Percentiles rank a stretch among this genome's conserved stretches.
Conservation (phyloP, 1,140 invertebrate genomes). For the Drosophila sp. region DNA sequence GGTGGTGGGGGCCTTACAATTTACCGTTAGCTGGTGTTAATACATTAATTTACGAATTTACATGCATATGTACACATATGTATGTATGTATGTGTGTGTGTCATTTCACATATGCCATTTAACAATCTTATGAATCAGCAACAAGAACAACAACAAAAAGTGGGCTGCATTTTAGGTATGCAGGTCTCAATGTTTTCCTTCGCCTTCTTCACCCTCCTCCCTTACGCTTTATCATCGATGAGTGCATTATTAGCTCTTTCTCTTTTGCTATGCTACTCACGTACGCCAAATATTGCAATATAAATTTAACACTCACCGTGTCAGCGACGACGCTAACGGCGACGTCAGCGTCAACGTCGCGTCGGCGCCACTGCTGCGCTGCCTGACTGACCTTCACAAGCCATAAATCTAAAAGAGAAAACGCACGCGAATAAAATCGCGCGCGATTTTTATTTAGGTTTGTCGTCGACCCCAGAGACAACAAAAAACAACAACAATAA, state of each 20-base stretch:
- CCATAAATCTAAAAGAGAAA: constrained; percentile 16
- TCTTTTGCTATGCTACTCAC: constrained; percentile 39
- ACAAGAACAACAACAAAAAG: constrained; percentile 8
- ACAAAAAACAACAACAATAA: background rate
- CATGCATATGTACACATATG: constrained; percentile 1
- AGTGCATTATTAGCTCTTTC: constrained; percentile 24
- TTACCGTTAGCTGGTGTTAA: constrained; percentile 52
- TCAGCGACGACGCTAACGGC: background rate
- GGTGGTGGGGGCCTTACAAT: constrained; percentile 46
- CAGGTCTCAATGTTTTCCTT: background rate
- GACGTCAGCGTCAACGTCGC: constrained; percentile 1
- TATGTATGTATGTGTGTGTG: constrained; percentile 7
- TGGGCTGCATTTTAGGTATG: constrained; percentile 32
- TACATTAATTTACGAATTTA: constrained; percentile 43
- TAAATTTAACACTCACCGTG: constrained; percentile 39
- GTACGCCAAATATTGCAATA: constrained; percentile 35
- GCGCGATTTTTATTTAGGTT: constrained; percentile 36
- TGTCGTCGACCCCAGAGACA: constrained; percentile 41
- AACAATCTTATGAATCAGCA: constrained; percentile 7
- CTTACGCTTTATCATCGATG: background rate
- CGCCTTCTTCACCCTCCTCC: background rate
- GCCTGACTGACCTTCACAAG: constrained; percentile 48
- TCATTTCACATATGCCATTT: constrained; percentile 24
- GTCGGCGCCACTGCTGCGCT: constrained; percentile 1
- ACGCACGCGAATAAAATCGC: constrained; percentile 46